Evolutionary conservation across 2,113 vertebrate genomes (phyloP).

Genomic region (Silurus asotus): DNA sequence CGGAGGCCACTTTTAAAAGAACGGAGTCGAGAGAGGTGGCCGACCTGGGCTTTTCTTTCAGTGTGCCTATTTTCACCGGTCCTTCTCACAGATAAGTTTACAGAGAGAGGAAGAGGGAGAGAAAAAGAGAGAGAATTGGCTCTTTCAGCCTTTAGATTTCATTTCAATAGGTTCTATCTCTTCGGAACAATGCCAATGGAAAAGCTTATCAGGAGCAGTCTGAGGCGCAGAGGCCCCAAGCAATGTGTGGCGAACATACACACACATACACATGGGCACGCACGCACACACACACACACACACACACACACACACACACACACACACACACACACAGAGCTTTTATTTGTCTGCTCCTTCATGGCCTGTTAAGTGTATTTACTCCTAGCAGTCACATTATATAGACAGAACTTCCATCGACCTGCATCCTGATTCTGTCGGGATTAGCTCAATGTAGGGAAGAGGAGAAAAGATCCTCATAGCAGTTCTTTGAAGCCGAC

Average conservation of each 20-base stretch:
- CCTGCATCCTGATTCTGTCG: slow-evolving; percentile 32
- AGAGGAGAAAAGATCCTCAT: background rate
- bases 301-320: slow-evolving; percentile 14
- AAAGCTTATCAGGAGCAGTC: slow-evolving; percentile 59
- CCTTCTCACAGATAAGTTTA: slow-evolving; percentile 60
- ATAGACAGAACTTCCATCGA: slow-evolving; percentile 24
- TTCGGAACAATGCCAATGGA: slow-evolving; percentile 62
- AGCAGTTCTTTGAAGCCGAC: background rate
- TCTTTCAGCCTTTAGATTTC: slow-evolving; percentile 67
- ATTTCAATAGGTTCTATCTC: slow-evolving; percentile 64
- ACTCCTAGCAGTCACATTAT: slow-evolving; percentile 44
- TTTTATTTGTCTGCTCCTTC: slow-evolving; percentile 50
- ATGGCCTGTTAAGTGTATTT: slow-evolving; percentile 49
- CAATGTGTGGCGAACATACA: slow-evolving; percentile 33
- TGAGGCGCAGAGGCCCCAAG: slow-evolving; percentile 49
- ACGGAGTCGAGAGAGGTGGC: slow-evolving; percentile 39
- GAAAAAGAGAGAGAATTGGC: slow-evolving; percentile 53
- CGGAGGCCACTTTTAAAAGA: slow-evolving; percentile 43
- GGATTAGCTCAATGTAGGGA: slow-evolving; percentile 27
- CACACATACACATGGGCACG: slow-evolving; percentile 19
- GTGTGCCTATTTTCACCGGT: slow-evolving; percentile 52
- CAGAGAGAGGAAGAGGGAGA: slow-evolving; percentile 32
- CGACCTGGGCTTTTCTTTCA: slow-evolving; percentile 47
- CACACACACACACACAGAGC: slow-evolving; percentile 19
- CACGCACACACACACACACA: slow-evolving; percentile 6